Evolutionary conservation across 2,888 invertebrate genomes (phyloP), one percentile per base, ranked within the genome.

Genomic region (Onchidella celtica): DNA sequence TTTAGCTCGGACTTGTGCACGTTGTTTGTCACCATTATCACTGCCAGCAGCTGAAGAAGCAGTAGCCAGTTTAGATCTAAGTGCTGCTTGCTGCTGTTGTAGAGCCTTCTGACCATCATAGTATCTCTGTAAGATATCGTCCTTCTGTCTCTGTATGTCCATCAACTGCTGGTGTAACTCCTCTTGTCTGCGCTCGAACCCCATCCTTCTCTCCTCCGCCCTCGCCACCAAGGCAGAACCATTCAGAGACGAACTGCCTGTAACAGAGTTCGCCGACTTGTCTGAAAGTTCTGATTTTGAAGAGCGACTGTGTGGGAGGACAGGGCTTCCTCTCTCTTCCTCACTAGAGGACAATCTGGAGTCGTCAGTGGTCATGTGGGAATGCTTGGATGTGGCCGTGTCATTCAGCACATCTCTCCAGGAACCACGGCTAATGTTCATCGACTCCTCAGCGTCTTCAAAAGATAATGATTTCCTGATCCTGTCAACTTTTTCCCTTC

Each of bases 71-170:
- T 85, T 85, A 17, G 63, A 61, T 34, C 76, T 69, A 27, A 84
- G 69, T 3, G 57, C 36, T 32, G 29, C 57, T 32, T 83, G 75
- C 34, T 86, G 84, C 32, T 81, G 65, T 24, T 83, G 84, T 1
- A 86, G 63, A 9, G 81, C 76, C 32, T 66, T 76, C 78, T 87
- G 87, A 36, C 85, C 86, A 21, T 79, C 84, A 66, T 88, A 84
- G 84, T 89, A 89, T 21, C 85, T 82, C 36, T 84, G 84, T 38
- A 89, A 82, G 40, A 90, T 89, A 29, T 88, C 87, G 34, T 89
- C 89, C 79, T 90, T 89, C 86, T 90, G 89, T 65, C 84, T 78
- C 83, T 90, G 89, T 32, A 89, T 88, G 38, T 89, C 90, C n/a
- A 84, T 85, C 57, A 90, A 81, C 73, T 90, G 90, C 4, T 84